Base-by-base conservation (phyloP, 2,888 invertebrate species). In the Melanophora roralis region DNA sequence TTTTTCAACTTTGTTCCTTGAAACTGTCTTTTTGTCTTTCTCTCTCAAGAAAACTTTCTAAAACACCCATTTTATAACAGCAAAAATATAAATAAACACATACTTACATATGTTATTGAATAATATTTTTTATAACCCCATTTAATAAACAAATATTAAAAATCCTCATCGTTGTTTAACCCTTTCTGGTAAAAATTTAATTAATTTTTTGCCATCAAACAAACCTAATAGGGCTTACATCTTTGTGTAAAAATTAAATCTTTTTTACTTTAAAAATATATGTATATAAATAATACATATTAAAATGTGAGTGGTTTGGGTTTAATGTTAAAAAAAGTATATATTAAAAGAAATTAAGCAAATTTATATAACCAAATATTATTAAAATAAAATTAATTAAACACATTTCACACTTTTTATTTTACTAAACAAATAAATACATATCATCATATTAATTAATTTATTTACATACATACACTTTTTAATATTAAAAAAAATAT, bases 301-400 rank as follows among this genome's bases (percentile, higher is more conserved):
- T 45, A 74, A 74, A 68, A 60, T 9, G 67, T 51, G 71, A 75
- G 73, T 79, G 81, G 81, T 76, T 81, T 79, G 78, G 78, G 81
- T 78, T 72, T 73, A 36, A 71, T 57, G 40, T 45, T 8, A 62
- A 75, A 60, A 23, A 16, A 53, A 67, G 72, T 27, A 57, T 45
- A 27, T 12, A 19, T n/a, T 57, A 6, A 67, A 80, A 34, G 23
- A 51, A 65, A 75, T 36, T 49, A 76, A 73, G 57, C 38, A 76
- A 72, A 75, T 19, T 68, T 45, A 68, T 76, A 59, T 34, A 67
- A 38, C 38, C 51, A 62, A 81, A 72, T 57, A 62, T 65, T 53
- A 75, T 72, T 47, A 67, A 47, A 55, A 40, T 27, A 27, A 27
- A 5, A 27, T 3, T 6, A 27, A 27, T 27, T 55, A 62, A 62